Conservation (phyloP, 1,140 invertebrate genomes). For the Aphaenogaster floridana region DNA sequence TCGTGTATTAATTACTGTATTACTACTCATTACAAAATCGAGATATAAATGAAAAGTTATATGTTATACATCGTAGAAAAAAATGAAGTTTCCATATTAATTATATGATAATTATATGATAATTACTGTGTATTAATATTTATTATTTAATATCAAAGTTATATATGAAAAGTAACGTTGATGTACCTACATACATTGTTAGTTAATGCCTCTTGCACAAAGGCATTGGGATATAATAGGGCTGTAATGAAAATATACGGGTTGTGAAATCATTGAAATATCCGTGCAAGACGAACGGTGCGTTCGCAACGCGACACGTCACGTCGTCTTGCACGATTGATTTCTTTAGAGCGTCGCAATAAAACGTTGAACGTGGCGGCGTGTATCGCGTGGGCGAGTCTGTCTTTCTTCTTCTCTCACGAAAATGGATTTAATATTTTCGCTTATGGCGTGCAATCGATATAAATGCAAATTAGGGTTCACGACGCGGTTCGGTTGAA, state of each 20-base stretch:
- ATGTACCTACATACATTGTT: background rate
- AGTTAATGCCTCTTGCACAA: background rate
- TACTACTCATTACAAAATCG: background rate
- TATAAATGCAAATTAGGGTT: conserved; percentile 80
- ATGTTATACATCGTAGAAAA: background rate
- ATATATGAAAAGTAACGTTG: background rate
- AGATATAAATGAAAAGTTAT: background rate
- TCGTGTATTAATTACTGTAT: background rate
- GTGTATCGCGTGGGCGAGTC: conserved; percentile 32
- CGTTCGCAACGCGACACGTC: conserved; percentile 32
- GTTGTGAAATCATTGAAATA: conserved; percentile 11
- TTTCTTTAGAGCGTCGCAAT: conserved; percentile 57
- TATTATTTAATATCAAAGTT: background rate
- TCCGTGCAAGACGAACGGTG: conserved; percentile 3
- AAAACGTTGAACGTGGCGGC: conserved; percentile 34
- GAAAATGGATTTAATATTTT: conserved; percentile 80
- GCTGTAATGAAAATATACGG: background rate
- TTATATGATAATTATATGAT: background rate
- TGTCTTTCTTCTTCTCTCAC: conserved; percentile 42
- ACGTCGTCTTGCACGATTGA: conserved; percentile 69
- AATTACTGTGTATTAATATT: background rate
- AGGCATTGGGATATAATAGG: background rate
- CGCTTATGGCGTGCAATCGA: conserved; percentile 75
- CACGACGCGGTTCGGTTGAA: conserved; percentile 31
- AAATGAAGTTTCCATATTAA: background rate